Conservation (phyloP, 2,797 vertebrate genomes). For the Premnoplex brunnescens region DNA sequence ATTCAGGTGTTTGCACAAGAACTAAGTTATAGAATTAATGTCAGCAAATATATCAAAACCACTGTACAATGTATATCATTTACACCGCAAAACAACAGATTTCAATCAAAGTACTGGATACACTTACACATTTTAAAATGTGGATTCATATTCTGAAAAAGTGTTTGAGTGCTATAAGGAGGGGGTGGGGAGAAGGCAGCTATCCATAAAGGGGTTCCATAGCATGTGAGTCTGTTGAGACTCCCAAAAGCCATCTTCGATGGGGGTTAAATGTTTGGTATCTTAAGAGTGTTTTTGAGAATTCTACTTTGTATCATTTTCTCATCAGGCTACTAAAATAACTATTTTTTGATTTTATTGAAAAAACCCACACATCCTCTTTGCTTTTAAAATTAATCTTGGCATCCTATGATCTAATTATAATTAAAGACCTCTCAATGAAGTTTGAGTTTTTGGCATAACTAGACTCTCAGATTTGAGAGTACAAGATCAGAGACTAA, state of each 20-base stretch:
- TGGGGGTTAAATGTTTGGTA: background rate
- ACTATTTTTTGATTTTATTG: background rate
- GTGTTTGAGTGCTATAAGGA: background rate
- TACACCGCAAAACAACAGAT: background rate
- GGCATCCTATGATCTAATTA: background rate
- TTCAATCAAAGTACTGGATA: background rate
- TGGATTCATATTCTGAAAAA: background rate
- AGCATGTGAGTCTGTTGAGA: background rate
- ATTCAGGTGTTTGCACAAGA: background rate
- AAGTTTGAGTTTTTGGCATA: background rate
- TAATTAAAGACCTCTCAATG: background rate
- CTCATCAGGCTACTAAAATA: background rate
- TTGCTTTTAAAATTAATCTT: background rate
- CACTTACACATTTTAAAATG: background rate
- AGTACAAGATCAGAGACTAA: background rate
- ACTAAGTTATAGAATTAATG: background rate
- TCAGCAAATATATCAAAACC: background rate
- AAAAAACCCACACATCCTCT: background rate
- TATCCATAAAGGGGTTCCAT: background rate
- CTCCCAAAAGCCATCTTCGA: background rate
- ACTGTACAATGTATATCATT: background rate
- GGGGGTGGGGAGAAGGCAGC: background rate
- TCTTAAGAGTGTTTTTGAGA: background rate
- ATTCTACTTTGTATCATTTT: background rate
- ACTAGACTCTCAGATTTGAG: background rate